Evolutionary conservation across 1,140 invertebrate species (phyloP), one percentile per base, ranked within the genome.

Genomic region (Latrodectus geometricus): DNA sequence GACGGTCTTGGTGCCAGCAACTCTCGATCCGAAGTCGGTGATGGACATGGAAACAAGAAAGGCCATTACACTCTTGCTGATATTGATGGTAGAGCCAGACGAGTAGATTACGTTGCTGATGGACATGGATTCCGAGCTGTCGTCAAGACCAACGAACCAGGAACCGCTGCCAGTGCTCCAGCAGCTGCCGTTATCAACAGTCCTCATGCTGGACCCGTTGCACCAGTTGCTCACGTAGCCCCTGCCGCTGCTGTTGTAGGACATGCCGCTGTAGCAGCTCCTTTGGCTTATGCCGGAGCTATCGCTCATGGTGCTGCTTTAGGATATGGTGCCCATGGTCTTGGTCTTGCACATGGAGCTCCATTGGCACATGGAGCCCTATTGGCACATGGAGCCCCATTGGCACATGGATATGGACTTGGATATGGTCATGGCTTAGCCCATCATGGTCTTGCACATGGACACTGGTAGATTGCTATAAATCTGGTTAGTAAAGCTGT

Each of bases 141-240:
- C 11, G 88, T 89, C 15, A 77, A 89, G 52, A 88, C 89, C 68
- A 89, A 89, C 78, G 89, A 89, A 75, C 89, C 88, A 14, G 89
- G 89, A 49, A 89, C 89, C 61, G 89, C 88, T 0, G 61, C 50
- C 14, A 76, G 76, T 8, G 81, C 88, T 52, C 79, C 89, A 14
- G 89, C 88, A 15, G 83, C 48, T 75, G 89, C 82, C 15, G 66
- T 74, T 0, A 66, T 75, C 17, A 68, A 72, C 35, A 74, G 66
- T 2, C 86, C 76, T 23, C 66, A 80, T 56, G 56, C 52, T 4
- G 70, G 48, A 8, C 76, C 76, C 20, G 52, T 75, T 12, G 76
- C 86, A 12, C 79, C 79, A 9, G 72, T 74, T 0, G 79, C 20
- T 23, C 23, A 23, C 11, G 65, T 66, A n/a, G 56, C 49, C 15